Evolutionary conservation across 2,113 vertebrate genomes (phyloP).

Genomic region (Gadus chalcogrammus): DNA sequence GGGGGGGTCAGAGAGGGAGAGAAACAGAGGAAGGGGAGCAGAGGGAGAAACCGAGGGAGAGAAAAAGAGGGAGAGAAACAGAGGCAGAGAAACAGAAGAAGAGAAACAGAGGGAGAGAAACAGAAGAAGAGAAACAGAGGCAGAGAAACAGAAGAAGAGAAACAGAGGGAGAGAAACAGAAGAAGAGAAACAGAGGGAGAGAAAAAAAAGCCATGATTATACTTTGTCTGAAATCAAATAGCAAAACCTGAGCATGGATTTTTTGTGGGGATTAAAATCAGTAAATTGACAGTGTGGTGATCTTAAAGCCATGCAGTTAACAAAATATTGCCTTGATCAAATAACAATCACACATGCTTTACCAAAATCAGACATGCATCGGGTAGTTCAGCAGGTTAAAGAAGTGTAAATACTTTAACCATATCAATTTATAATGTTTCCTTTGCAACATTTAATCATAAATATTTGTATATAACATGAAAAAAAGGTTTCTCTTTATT

Average conservation of each 20-base stretch:
- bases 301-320: slow-evolving; percentile 71
- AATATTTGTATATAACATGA: slow-evolving; percentile 31
- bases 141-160: slow-evolving; percentile 13
- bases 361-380: slow-evolving; percentile 70
- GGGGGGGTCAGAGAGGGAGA: too few relatives aligned
- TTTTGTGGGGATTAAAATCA: slow-evolving; percentile 39
- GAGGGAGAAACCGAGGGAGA: slow-evolving; percentile 16
- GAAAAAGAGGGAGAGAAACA: background rate
- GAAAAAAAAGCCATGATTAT: slow-evolving; percentile 32
- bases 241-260: slow-evolving; percentile 50
- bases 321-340: slow-evolving; percentile 64
- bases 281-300: slow-evolving; percentile 48
- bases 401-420: slow-evolving; percentile 48
- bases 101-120: too few relatives aligned
- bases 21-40: background rate
- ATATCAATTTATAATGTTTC: slow-evolving; percentile 53
- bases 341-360: slow-evolving; percentile 71
- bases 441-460: slow-evolving; percentile 25
- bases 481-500: background rate
- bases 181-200: too few relatives aligned
- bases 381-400: slow-evolving; percentile 46
- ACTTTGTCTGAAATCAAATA: slow-evolving; percentile 32
- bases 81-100: background rate
- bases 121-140: background rate
- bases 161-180: background rate